A percentile compares a stretch with the other conserved stretches of the same genome.
These are phyloP conservation scores for Helicoverpa zea DNA, from an alignment of 1,140 invertebrate species.

Conservation along the genomic window DNA sequence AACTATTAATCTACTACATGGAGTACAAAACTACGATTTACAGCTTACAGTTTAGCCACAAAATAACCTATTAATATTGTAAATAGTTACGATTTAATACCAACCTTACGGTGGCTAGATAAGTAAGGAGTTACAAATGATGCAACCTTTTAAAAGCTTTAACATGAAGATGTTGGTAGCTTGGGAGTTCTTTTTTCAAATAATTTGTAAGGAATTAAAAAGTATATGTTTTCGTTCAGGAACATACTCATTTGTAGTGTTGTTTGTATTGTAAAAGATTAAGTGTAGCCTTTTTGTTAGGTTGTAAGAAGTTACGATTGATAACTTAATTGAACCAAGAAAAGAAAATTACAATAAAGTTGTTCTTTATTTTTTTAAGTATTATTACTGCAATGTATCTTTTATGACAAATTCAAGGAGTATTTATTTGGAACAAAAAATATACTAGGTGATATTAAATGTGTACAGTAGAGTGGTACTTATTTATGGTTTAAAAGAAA, in stretches of 20 bases:
- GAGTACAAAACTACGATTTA: slow-evolving; percentile 64
- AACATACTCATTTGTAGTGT: background rate
- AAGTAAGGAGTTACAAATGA: slow-evolving; percentile 63
- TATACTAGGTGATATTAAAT: no score
- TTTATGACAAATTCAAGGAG: no score
- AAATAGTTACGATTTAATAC: slow-evolving; percentile 75
- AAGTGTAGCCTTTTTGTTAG: no score
- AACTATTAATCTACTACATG: slow-evolving; percentile 57
- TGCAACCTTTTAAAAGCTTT: slow-evolving; percentile 51
- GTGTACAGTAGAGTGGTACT: no score
- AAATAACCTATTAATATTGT: slow-evolving; percentile 77
- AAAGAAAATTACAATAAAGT: no score
- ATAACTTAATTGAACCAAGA: no score
- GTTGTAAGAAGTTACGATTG: no score
- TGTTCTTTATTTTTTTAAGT: no score
- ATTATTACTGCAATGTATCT: no score
- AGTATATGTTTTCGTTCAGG: background rate
- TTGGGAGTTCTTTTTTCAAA: slow-evolving; percentile 13
- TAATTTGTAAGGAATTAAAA: slow-evolving; percentile 6
- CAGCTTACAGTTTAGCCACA: slow-evolving; percentile 65
- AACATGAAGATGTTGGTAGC: slow-evolving; percentile 20
- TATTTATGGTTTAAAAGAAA: no score
- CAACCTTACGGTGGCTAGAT: slow-evolving; percentile 57
- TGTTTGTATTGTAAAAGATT: background rate
- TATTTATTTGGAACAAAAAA: no score